phyloP scores from a whole-genome alignment of 2,888 invertebrate genomes.

The Harpalus rubripes region DNA sequence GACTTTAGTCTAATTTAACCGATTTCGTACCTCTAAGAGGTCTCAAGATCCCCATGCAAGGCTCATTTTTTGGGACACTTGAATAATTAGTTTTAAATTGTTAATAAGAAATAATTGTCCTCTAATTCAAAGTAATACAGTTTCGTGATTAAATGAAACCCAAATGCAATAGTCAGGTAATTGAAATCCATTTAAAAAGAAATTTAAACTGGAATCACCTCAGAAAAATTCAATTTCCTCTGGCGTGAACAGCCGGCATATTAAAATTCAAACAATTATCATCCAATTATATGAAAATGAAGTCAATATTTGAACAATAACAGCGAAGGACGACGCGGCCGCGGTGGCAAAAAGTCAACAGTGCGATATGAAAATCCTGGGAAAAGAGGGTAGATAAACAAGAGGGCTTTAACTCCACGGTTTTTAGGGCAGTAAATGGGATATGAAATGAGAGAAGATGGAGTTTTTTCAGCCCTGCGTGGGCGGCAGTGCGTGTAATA shows the following conservation, averaged over 20 bases:
- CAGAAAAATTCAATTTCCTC: conserved; percentile 19
- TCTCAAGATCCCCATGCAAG: too few species aligned
- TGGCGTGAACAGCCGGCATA: conserved; percentile 29
- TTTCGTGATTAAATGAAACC: background rate
- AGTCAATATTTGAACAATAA: conserved; percentile 65
- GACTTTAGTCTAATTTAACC: too few species aligned
- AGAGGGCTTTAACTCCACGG: conserved; percentile 72
- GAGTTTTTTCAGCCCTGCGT: conserved; percentile 45
- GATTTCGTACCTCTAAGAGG: too few species aligned
- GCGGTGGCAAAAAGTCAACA: conserved; percentile 53
- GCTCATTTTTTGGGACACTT: background rate
- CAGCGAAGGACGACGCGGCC: background rate
- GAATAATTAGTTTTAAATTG: background rate
- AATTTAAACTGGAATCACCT: conserved; percentile 1
- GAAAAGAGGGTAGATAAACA: conserved; percentile 60
- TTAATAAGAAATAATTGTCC: background rate
- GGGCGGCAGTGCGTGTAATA: conserved; percentile 65
- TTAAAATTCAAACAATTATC: conserved; percentile 66
- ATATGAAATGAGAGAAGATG: conserved; percentile 72
- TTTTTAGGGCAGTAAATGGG: conserved; percentile 73
- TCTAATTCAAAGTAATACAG: background rate
- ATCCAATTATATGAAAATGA: conserved; percentile 66
- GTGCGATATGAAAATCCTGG: conserved; percentile 56
- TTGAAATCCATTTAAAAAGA: background rate
- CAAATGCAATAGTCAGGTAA: background rate